phyloP scores from a whole-genome alignment of 2,113 vertebrate genomes.

The Nanorana parkeri region DNA sequence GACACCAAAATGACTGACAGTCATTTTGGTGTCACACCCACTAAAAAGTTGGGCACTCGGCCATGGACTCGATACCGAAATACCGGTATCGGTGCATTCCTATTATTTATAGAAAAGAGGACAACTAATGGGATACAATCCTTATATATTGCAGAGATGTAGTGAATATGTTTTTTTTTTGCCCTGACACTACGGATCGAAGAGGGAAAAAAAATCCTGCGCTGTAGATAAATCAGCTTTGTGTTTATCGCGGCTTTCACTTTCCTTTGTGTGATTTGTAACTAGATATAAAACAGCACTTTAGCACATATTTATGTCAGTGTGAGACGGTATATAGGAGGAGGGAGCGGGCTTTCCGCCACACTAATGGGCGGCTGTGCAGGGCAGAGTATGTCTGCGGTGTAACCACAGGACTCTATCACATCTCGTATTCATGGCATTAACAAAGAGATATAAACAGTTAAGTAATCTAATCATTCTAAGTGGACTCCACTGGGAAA shows the following conservation, averaged over 20 bases:
- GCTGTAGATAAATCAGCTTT: too few relatives aligned
- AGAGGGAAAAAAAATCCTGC: too few relatives aligned
- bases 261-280: background rate
- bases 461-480: conserved; percentile 17
- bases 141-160: too few relatives aligned
- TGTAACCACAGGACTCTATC: conserved; percentile 21
- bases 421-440: conserved; percentile 44
- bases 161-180: too few relatives aligned
- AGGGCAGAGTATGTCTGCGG: conserved; percentile 17
- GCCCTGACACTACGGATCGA: too few relatives aligned
- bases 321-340: background rate
- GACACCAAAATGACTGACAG: too few relatives aligned
- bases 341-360: background rate
- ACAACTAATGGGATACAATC: too few relatives aligned
- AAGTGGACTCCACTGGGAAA: background rate
- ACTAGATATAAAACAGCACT: conserved; percentile 23
- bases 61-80: too few relatives aligned
- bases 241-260: background rate
- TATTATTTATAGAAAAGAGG: too few relatives aligned
- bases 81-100: too few relatives aligned
- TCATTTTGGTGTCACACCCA: too few relatives aligned
- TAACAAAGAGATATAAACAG: conserved; percentile 35
- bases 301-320: background rate
- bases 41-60: too few relatives aligned
- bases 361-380: conserved; percentile 14